Percentiles rank a stretch among this genome's conserved stretches.
Evolutionary conservation across 2,113 vertebrate species (phyloP).

Genomic region (Protobothrops flavoviridis): DNA sequence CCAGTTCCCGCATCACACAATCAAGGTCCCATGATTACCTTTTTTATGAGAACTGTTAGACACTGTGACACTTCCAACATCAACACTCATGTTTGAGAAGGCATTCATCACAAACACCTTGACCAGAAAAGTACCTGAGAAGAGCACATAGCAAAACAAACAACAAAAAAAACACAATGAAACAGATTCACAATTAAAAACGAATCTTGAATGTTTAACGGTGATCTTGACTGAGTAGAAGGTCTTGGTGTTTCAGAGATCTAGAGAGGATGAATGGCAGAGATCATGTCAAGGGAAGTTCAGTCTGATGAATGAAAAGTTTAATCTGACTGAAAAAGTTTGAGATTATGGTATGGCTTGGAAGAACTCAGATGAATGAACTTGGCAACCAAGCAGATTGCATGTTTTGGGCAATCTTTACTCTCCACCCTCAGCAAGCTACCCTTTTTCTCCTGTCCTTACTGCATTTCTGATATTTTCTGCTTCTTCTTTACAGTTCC

Average conservation of each 20-base stretch:
- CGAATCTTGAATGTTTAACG: too few relatives aligned
- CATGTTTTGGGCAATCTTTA: background rate
- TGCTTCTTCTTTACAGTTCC: background rate
- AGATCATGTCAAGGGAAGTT: background rate
- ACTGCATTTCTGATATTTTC: background rate
- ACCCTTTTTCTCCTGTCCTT: background rate
- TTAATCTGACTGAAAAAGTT: background rate
- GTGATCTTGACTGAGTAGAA: background rate
- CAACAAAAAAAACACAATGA: background rate
- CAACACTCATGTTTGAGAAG: constrained; percentile 74
- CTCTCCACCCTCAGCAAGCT: background rate
- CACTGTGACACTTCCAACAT: constrained; percentile 76
- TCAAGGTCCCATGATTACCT: constrained; percentile 35
- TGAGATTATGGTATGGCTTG: background rate
- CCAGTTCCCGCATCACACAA: background rate
- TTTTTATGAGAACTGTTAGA: constrained; percentile 52
- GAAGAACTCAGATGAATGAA: background rate
- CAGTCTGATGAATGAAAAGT: background rate
- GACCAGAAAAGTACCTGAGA: constrained; percentile 76
- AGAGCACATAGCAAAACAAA: background rate
- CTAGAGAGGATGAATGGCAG: background rate
- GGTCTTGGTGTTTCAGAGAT: background rate
- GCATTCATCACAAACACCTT: constrained; percentile 75
- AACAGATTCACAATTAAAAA: background rate
- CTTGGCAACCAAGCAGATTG: background rate